Conservation (phyloP, 1,140 invertebrate genomes). For the Scaptomyza pallida region DNA sequence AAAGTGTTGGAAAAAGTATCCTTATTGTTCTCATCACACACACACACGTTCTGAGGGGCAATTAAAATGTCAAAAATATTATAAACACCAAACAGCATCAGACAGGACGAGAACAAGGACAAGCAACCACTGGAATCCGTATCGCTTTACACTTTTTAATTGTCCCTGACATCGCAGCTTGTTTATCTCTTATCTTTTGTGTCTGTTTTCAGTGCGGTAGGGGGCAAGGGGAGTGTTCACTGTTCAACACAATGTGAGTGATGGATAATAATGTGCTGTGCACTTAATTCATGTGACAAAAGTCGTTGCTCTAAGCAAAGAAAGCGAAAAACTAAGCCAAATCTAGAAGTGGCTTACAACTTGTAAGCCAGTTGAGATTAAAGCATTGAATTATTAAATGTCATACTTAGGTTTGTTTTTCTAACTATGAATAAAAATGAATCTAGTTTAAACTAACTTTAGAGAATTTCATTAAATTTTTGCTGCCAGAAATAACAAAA, state of each 20-base stretch:
- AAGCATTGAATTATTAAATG: background rate
- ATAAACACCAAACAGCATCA: conserved; percentile 32
- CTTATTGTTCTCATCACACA: conserved; percentile 42
- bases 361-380: background rate
- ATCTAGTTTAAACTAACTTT: no score
- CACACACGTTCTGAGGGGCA: conserved; percentile 36
- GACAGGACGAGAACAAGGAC: conserved; percentile 24
- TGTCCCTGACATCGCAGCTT: conserved; percentile 61
- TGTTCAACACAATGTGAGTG: conserved; percentile 26
- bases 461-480: no score
- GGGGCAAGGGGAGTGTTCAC: background rate
- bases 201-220: background rate
- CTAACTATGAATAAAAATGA: no score
- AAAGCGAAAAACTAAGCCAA: background rate
- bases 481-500: no score
- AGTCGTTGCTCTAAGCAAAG: background rate
- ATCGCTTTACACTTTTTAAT: conserved; percentile 73
- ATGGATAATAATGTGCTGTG: conserved; percentile 22
- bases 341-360: background rate
- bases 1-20: conserved; percentile 15
- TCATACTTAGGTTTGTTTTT: no score
- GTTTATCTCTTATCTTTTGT: conserved; percentile 43
- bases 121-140: conserved; percentile 27
- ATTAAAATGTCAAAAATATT: conserved; percentile 75
- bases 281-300: conserved; percentile 24